Base-by-base conservation (phyloP, 2,113 vertebrate genomes). In the Hystrix brachyura region DNA sequence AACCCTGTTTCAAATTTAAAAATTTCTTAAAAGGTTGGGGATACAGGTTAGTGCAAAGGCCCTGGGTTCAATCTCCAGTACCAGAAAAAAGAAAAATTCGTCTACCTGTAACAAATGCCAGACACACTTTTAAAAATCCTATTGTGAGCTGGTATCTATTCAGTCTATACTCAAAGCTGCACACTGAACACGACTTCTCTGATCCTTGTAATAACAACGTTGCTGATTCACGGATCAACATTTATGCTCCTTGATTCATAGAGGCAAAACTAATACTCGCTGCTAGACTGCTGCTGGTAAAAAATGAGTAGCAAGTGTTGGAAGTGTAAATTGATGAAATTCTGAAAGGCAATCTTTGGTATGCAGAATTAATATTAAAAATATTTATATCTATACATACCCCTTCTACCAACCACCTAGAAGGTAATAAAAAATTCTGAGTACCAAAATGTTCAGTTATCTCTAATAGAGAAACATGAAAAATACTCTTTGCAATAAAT, bases 261-360 rank as follows among this genome's bases (percentile, higher is more conserved):
- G 38, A 46, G 8, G 43, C 83, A 29, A 94, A 74, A 43, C 12
- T 19, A 32, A 69, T 43, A 27, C 15, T 86, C n/a, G 89, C 65
- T 78, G 89, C 65, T 78, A 60, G 51, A 79, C 12, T 67, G 27
- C 17, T 82, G 89, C 29, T 72, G 12, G 15, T 14, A 74, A 92
- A 94, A 88, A 81, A n/a, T 9, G 38, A 78, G 38, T 19, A 65
- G 59, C 34, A 92, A 51, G 27, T n/a, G 19, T 43, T 96, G 2
- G 48, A 67, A 89, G 48, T 60, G 19, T 67, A 94, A 87, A 76
- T 3, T 48, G 78, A 87, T 71, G 27, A 23, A 32, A 79, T 65
- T 93, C 64, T 57, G 38, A 89, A 96, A 94, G 55, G 79, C 82
- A 81, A 72, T 55, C 72, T 82, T 38, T 84, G n/a, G 34, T 55